A percentile compares a stretch with the other conserved stretches of the same genome.
Conservation (phyloP, 2,113 vertebrate species). For the Henicopernis longicauda region DNA sequence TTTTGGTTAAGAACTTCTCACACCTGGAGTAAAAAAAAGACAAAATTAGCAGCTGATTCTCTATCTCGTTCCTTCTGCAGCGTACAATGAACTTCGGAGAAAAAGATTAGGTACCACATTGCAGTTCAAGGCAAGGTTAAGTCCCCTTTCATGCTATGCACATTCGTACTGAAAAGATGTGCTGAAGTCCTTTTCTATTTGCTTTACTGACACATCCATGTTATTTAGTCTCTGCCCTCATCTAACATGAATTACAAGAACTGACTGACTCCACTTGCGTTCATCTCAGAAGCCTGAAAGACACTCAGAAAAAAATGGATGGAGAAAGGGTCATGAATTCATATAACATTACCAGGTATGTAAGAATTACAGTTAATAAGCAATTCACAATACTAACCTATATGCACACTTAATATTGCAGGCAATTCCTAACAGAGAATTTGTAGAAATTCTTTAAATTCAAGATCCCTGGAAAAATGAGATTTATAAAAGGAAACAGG, state of each 20-base stretch:
- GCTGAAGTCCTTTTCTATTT: background rate
- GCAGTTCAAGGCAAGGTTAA: background rate
- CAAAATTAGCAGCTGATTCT: background rate
- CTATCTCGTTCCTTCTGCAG: background rate
- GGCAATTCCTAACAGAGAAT: background rate
- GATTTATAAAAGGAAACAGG: background rate
- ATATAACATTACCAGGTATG: accelerated
- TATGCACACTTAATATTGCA: background rate
- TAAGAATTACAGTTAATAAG: background rate
- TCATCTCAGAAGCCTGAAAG: background rate
- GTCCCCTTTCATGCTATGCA: background rate
- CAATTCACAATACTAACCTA: background rate
- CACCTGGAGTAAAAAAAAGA: background rate
- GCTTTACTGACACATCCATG: background rate
- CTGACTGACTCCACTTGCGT: background rate
- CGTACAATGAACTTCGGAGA: background rate
- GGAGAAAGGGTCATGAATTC: background rate
- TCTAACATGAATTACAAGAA: background rate
- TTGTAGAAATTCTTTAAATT: background rate
- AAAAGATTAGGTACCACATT: background rate
- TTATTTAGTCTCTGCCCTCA: background rate
- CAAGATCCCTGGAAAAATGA: background rate
- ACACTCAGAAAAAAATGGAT: background rate
- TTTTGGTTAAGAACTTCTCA: background rate
- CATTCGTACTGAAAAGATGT: accelerated